These are phyloP conservation scores for Punctoribates punctum DNA, from an alignment of 2,888 invertebrate species.

Conservation along the genomic window DNA sequence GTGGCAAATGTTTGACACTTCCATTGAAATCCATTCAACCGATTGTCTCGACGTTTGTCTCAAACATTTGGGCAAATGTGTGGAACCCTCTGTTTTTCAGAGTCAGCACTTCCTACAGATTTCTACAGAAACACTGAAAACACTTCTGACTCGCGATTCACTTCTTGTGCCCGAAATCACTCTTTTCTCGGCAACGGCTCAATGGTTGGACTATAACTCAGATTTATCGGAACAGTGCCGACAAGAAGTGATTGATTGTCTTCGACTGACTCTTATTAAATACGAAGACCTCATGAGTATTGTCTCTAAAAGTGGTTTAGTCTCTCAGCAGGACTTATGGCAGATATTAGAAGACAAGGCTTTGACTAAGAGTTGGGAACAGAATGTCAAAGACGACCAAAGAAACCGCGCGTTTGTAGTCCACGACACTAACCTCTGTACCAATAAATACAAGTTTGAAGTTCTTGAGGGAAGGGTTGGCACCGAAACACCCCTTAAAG, in stretches of 20 bases:
- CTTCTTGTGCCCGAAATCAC: background rate
- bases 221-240: background rate
- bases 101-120: conserved; percentile 4
- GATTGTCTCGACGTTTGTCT: conserved; percentile 19
- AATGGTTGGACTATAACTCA: conserved; percentile 16
- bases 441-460: background rate
- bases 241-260: conserved; percentile 4
- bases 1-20: conserved; percentile 31
- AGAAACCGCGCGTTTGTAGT: background rate
- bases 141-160: conserved; percentile 22
- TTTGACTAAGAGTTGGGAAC: conserved; percentile 16
- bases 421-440: conserved; percentile 1
- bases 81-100: background rate
- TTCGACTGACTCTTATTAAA: conserved; percentile 26
- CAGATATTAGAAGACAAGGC: background rate
- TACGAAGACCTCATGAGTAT: conserved; percentile 33
- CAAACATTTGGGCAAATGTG: conserved; percentile 8
- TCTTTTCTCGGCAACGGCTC: background rate
- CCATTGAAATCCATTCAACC: background rate
- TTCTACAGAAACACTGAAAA: conserved; percentile 27
- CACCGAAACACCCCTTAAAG: too few species aligned
- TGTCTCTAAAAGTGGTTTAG: conserved; percentile 11
- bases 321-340: background rate
- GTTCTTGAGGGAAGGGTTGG: background rate
- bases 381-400: background rate